These are phyloP conservation scores for Jaculus jaculus DNA, from an alignment of 2,113 vertebrate genomes.

Conservation along the genomic window DNA sequence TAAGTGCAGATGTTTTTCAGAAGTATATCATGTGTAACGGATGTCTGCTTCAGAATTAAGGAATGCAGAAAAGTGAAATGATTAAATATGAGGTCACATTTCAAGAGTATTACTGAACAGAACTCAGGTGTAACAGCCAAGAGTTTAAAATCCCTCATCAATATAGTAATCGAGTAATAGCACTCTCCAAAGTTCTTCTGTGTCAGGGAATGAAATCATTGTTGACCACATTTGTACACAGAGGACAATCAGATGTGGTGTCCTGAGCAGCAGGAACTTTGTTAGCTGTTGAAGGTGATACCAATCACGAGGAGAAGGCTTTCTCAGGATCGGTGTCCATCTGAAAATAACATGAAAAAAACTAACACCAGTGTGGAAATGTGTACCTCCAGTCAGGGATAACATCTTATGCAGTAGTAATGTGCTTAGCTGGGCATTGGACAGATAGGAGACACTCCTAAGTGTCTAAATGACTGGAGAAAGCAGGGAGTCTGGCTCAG, in stretches of 20 bases:
- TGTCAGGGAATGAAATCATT: not conserved
- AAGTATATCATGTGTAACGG: not conserved
- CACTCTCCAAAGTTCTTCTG: not conserved
- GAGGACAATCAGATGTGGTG: not conserved
- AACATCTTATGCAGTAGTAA: not conserved
- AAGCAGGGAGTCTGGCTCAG: not conserved
- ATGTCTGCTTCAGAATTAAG: slow-evolving; percentile 28
- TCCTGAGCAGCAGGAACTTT: slow-evolving; percentile 1
- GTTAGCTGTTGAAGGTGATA: slow-evolving; percentile 6
- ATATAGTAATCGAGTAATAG: not conserved
- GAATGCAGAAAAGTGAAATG: not conserved
- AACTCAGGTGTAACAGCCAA: slow-evolving; percentile 15
- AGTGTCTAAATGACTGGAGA: not conserved
- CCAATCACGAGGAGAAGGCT: slow-evolving; percentile 22
- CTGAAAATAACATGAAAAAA: slow-evolving; percentile 37
- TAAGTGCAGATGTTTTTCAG: slow-evolving; percentile 19
- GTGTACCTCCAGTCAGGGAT: not conserved
- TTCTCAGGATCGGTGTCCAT: not conserved
- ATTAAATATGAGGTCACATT: not conserved
- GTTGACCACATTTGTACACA: not conserved
- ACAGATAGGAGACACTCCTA: not conserved
- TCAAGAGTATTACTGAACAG: not conserved
- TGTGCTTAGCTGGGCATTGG: not conserved
- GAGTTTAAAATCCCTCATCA: slow-evolving; percentile 15
- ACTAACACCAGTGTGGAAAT: slow-evolving; percentile 25